phyloP scores from a whole-genome alignment of 1,140 invertebrate species.

The Nautilus pompilius region DNA sequence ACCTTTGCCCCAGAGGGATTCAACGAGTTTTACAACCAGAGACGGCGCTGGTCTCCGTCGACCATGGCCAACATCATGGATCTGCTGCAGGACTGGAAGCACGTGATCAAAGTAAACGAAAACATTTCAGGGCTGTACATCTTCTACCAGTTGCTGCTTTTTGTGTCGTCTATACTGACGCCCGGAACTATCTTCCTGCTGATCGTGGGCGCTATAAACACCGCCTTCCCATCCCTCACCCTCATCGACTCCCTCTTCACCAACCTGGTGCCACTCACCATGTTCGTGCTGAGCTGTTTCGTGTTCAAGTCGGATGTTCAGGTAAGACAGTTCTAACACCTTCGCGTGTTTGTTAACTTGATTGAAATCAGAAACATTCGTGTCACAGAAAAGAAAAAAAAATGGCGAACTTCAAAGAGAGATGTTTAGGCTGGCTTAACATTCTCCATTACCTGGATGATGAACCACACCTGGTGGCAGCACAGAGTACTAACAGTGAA shows the following conservation, averaged over 20 bases:
- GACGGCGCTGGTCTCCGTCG: conserved; percentile 66
- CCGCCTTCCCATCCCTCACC: conserved; percentile 58
- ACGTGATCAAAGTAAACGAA: conserved; percentile 39
- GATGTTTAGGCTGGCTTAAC: too few relatives aligned
- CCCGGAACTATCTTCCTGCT: conserved; percentile 68
- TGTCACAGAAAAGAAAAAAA: background rate
- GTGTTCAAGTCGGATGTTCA: conserved; percentile 56
- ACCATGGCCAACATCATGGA: conserved; percentile 70
- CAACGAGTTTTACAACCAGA: conserved; percentile 66
- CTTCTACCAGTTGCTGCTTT: conserved; percentile 45
- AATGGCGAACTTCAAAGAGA: background rate
- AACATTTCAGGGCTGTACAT: conserved; percentile 48
- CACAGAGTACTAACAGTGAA: too few relatives aligned
- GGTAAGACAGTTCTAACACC: conserved; percentile 33
- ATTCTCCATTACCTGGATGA: too few relatives aligned
- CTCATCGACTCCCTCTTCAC: conserved; percentile 55
- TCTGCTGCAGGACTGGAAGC: conserved; percentile 51
- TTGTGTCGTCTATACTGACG: conserved; percentile 63
- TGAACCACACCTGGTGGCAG: too few relatives aligned
- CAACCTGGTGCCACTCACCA: conserved; percentile 58
- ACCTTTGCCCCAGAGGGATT: conserved; percentile 66
- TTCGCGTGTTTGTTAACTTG: background rate
- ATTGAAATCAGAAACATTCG: background rate
- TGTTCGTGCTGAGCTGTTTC: conserved; percentile 60
- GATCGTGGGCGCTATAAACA: conserved; percentile 64